phyloP scores from a whole-genome alignment of 1,140 invertebrate genomes.

The Branchinecta lynchi region DNA sequence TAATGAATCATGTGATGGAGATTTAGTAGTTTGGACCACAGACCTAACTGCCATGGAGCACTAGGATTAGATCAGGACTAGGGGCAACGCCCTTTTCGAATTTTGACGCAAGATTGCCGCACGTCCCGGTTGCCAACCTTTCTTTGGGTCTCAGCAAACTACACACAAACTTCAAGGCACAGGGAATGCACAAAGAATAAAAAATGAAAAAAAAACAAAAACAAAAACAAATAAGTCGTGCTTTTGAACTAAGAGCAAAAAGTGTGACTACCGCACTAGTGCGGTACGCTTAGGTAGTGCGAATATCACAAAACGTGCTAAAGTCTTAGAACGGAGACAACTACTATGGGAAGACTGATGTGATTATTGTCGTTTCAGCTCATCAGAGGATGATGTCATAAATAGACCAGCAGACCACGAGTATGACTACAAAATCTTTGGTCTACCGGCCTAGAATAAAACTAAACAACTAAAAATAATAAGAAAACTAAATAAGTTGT shows the following conservation, averaged over 20 bases:
- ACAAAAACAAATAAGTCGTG: not conserved
- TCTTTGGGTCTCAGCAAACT: too few species aligned
- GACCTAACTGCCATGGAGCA: too few species aligned
- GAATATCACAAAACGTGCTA: constrained; percentile 9
- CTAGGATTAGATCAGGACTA: too few species aligned
- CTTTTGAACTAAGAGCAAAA: too few species aligned
- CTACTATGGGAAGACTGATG: not conserved
- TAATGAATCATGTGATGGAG: too few species aligned
- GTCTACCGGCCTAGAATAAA: not conserved
- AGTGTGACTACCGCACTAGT: not conserved
- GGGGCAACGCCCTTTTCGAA: too few species aligned
- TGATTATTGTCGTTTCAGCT: not conserved
- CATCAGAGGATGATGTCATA: not conserved
- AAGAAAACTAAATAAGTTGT: not conserved
- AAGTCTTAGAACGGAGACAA: not conserved
- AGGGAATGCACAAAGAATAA: not conserved
- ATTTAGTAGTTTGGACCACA: too few species aligned
- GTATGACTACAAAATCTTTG: too few species aligned
- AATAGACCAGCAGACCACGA: not conserved
- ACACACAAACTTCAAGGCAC: not conserved
- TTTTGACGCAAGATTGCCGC: too few species aligned
- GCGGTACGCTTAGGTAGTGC: not conserved
- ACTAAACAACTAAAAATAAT: not conserved
- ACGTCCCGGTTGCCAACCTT: too few species aligned
- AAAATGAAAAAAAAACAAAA: not conserved